phyloP scores from a whole-genome alignment of 2,888 invertebrate species.

The Pogonocherus hispidulus region DNA sequence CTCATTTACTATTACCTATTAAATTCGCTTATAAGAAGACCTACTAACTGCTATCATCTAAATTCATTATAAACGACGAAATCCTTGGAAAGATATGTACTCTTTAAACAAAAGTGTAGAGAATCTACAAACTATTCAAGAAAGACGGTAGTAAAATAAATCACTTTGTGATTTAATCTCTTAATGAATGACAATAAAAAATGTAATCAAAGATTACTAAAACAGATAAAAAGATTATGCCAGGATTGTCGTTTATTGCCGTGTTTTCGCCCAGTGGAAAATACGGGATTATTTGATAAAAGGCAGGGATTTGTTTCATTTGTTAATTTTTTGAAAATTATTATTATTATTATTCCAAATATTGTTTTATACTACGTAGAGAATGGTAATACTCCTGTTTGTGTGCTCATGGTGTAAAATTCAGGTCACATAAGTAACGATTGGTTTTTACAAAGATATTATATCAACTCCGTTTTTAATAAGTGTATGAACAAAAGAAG shows the following conservation, averaged over 20 bases:
- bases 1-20: too few relatives aligned
- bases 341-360: neutral
- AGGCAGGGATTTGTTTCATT: constrained; percentile 1
- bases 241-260: neutral
- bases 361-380: neutral
- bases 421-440: too few relatives aligned
- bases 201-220: neutral
- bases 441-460: too few relatives aligned
- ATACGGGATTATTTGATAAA: constrained; percentile 17
- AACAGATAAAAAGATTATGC: neutral
- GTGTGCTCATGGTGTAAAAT: too few relatives aligned
- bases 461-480: too few relatives aligned
- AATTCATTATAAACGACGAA: too few relatives aligned
- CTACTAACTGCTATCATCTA: too few relatives aligned
- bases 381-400: too few relatives aligned
- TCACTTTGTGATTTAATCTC: neutral
- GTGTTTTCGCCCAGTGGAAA: neutral
- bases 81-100: too few relatives aligned
- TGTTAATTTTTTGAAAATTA: neutral
- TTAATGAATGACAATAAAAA: neutral
- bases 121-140: neutral
- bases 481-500: too few relatives aligned
- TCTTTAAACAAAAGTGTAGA: too few relatives aligned
- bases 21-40: too few relatives aligned
- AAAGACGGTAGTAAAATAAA: neutral